Evolutionary conservation across 2,113 vertebrate species (phyloP), one percentile per base, ranked within the genome.

Genomic region (Marmota flaviventris): DNA sequence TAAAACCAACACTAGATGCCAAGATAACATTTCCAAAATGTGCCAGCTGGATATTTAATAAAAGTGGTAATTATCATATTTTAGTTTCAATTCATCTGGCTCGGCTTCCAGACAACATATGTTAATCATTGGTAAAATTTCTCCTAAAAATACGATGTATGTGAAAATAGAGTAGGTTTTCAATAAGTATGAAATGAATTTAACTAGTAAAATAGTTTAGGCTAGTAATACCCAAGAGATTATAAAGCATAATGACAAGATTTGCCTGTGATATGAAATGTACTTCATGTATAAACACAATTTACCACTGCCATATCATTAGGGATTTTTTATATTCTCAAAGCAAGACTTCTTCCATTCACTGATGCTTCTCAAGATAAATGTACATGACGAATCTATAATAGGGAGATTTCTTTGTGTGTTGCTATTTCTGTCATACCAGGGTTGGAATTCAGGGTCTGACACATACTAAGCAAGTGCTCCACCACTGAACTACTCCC

Each of bases 61-160:
- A 85, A 96, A 97, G 65, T 96, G 87, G 67, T 86, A 93, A 96
- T 95, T 98, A 95, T 96, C 83, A 89, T 87, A 94, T 97, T 93
- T 95, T 39, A 76, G 51, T 84, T 91, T 97, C 76, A 81, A 89
- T 93, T 97, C 93, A 97, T 89, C 95, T 77, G 32, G 25, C 51
- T 95, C 86, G 85, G 72, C 92, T 96, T 96, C 94, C 76, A 94
- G 72, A 72, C 72, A 97, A 93, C 81, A 89, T 88, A 93, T 92
- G 82, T 70, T 72, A 91, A 94, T 85, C n/a, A 85, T 24, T 39
- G 39, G 79, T 37, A 93, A 91, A 73, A 89, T 76, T 48, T 83
- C 22, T 42, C 37, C 70, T 92, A 56, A 94, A 96, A 94, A 83
- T 37, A 93, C 48, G 91, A 67, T 53, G 24, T 78, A 70, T 86